Evolutionary conservation across 1,140 invertebrate species (phyloP), one percentile per base, ranked within the genome.

Genomic region (Sarcophaga bullata): DNA sequence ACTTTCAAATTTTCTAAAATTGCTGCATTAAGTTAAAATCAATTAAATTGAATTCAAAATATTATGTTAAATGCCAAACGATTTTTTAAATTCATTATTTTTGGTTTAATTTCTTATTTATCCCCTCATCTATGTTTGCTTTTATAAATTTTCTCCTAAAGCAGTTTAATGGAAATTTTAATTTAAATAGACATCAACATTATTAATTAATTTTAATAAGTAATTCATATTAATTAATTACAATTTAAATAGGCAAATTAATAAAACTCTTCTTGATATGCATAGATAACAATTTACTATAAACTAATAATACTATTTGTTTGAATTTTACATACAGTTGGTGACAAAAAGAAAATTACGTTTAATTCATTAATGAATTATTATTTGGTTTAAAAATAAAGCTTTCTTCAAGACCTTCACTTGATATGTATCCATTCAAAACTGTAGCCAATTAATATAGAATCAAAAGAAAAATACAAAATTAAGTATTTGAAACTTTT

Each of bases 261-360:
- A 19, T 68, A 25, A 68, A 68, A 68, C 19, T 68, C n/a, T 68
- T 37, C 25, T 68, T 68, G 62, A 68, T 68, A 68, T 68, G 62
- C 62, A 68, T 68, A 68, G 62, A 68, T 68, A 68, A 68, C 62
- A 68, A 68, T 68, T 37, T 19, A 68, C 62, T 68, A 68, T 68
- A 17, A 68, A 68, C 62, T 68, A 68, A 68, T 68, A 68, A 68
- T 68, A 68, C 62, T 68, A 68, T 68, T 68, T 68, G 62, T 68
- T 19, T 37, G 1, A 4, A 4, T 13, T 58, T 7, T 58, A 58
- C 54, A 58, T 58, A 58, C 54, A 58, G 54, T 58, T 58, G 54
- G 54, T 58, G 54, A 58, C 54, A 58, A 58, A 58, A 58, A 58
- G 15, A 37, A 37, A 37, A 37, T 37, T 37, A 2, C 25, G 4